phyloP scores from a whole-genome alignment of 2,113 vertebrate genomes.

The Calyptomena viridis region DNA sequence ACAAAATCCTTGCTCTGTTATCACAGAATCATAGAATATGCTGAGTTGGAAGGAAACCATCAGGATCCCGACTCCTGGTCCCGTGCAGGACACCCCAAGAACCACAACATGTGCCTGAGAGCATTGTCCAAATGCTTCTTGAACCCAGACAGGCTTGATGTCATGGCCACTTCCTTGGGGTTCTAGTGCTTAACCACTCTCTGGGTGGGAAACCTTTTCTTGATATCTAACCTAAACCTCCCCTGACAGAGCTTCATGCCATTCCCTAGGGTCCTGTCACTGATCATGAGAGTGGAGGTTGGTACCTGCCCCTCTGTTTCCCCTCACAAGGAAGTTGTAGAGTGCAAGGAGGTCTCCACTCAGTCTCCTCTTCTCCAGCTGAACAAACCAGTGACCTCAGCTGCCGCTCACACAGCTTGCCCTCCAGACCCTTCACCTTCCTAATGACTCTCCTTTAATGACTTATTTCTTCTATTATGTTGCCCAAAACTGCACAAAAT shows the following conservation, averaged over 20 bases:
- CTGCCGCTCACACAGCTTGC: accelerated
- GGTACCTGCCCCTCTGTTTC: background rate
- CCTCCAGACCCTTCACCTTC: background rate
- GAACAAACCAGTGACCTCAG: background rate
- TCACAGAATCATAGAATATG: background rate
- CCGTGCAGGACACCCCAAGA: background rate
- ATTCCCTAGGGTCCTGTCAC: background rate
- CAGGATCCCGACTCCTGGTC: background rate
- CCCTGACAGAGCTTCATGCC: background rate
- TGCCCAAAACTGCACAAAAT: accelerated
- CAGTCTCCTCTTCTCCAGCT: background rate
- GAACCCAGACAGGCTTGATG: background rate
- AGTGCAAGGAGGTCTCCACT: accelerated
- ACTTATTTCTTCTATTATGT: background rate
- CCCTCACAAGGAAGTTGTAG: background rate
- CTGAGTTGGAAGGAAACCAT: background rate
- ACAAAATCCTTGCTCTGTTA: background rate
- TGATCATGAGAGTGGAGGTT: background rate
- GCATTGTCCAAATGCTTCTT: background rate
- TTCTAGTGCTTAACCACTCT: too few relatives aligned
- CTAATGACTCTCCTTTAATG: background rate
- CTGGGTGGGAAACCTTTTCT: background rate
- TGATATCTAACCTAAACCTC: background rate
- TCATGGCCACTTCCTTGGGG: too few relatives aligned
- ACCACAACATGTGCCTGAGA: background rate